Evolutionary conservation across 2,888 invertebrate species (phyloP).

Genomic region (Coleophora deauratella): DNA sequence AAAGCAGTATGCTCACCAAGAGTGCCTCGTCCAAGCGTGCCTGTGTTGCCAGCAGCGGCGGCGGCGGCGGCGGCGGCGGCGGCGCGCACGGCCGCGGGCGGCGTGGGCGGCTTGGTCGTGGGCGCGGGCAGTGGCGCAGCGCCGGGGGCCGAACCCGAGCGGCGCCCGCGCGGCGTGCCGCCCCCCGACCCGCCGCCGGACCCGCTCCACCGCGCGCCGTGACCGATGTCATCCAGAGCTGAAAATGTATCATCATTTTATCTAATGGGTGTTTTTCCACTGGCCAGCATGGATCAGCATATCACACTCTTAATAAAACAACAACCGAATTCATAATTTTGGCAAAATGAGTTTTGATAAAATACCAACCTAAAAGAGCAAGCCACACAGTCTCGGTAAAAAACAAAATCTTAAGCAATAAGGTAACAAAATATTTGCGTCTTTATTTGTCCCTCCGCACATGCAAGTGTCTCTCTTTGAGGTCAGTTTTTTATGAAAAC

Average conservation of each 20-base stretch:
- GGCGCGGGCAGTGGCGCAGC: conserved; percentile 83
- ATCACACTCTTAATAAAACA: no score
- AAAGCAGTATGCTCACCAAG: conserved; percentile 55
- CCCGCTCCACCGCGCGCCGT: conserved; percentile 83
- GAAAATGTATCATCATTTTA: conserved; percentile 2
- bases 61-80: conserved; percentile 75
- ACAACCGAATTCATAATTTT: no score
- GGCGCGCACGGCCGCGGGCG: conserved; percentile 83
- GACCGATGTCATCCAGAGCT: conserved; percentile 96
- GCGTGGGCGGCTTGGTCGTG: conserved; percentile 96
- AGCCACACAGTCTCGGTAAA: no score
- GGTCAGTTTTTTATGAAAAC: no score
- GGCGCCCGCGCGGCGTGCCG: conserved; percentile 82
- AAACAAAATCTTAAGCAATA: no score
- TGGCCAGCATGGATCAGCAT: no score
- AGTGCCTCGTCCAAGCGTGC: conserved; percentile 64
- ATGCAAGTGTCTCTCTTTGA: no score
- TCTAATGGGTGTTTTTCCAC: no score
- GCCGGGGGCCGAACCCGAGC: conserved; percentile 79
- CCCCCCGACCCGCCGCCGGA: conserved; percentile 61
- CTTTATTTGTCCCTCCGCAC: no score
- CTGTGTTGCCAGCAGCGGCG: conserved; percentile 55
- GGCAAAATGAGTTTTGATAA: no score
- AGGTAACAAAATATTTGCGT: no score
- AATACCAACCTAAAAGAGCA: no score